phyloP scores from a whole-genome alignment of 2,888 invertebrate genomes.

The Podotricha telesiphe region DNA sequence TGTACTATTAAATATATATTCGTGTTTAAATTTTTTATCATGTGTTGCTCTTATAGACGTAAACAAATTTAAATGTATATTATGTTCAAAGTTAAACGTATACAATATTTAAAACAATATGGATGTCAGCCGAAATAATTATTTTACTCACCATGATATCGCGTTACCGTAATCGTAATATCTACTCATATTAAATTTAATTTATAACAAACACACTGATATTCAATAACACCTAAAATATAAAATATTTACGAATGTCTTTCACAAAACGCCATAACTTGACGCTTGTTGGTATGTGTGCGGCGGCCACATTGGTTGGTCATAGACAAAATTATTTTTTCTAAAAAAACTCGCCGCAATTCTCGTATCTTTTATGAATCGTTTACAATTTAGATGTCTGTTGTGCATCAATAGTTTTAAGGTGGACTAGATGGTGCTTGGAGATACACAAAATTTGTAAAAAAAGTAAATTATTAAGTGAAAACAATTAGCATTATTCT shows the following conservation, averaged over 20 bases:
- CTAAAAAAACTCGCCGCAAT: constrained; percentile 6
- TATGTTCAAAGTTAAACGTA: constrained; percentile 63
- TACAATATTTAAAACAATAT: constrained; percentile 71
- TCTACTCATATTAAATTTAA: constrained; percentile 79
- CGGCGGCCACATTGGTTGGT: constrained; percentile 80
- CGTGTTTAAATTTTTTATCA: constrained; percentile 16
- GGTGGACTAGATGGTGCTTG: background rate
- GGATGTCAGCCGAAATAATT: constrained; percentile 64
- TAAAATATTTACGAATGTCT: constrained; percentile 64
- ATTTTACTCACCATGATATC: constrained; percentile 80
- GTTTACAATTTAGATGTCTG: background rate
- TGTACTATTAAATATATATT: constrained; percentile 11
- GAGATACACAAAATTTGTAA: background rate
- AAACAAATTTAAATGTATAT: constrained; percentile 44
- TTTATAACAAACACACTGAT: constrained; percentile 63
- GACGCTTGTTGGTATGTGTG: constrained; percentile 70
- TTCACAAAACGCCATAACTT: constrained; percentile 74
- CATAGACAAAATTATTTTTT: constrained; percentile 63
- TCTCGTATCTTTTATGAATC: background rate
- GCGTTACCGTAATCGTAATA: constrained; percentile 83
- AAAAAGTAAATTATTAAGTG: background rate
- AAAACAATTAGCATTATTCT: background rate
- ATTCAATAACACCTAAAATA: constrained; percentile 58
- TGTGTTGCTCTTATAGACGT: constrained; percentile 20
- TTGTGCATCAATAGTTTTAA: background rate